Conservation (phyloP, 37 sponge, comb jelly and placozoan species). For the Hormiphora californensis region DNA sequence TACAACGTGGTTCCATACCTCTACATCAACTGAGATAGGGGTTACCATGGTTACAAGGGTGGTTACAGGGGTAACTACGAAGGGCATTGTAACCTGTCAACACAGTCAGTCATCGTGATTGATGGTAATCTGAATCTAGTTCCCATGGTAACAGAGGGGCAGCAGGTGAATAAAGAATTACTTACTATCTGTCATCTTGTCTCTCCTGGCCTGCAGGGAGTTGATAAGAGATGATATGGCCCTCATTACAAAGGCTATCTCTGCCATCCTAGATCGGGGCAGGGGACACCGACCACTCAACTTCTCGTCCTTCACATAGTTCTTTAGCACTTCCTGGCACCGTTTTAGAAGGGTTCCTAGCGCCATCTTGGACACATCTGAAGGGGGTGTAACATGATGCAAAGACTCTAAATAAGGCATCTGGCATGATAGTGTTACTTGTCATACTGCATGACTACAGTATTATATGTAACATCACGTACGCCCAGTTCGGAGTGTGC, state of each 20-base stretch:
- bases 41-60: too few species aligned
- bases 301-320: slow-evolving; percentile 68
- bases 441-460: too few species aligned
- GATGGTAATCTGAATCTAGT: neutral
- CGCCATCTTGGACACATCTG: slow-evolving; percentile 62
- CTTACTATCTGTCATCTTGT: slow-evolving; percentile 52
- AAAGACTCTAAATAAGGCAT: too few species aligned
- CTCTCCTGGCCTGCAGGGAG: slow-evolving; percentile 63
- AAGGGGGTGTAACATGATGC: too few species aligned
- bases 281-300: slow-evolving; percentile 73
- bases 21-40: slow-evolving; percentile 59
- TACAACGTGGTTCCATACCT: slow-evolving; percentile 66
- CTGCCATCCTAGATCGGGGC: slow-evolving; percentile 65
- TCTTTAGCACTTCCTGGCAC: slow-evolving; percentile 65
- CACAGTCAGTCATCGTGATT: too few species aligned
- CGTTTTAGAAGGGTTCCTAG: slow-evolving; percentile 70
- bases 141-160: neutral
- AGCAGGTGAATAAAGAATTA: neutral
- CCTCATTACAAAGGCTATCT: slow-evolving; percentile 73
- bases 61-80: too few species aligned
- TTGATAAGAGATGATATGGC: slow-evolving; percentile 64
- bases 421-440: too few species aligned
- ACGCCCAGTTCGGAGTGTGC: too few species aligned
- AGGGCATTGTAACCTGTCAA: too few species aligned
- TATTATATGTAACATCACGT: too few species aligned